Conservation (phyloP, 2,888 invertebrate species). For the Aproaerema taeniolella region DNA sequence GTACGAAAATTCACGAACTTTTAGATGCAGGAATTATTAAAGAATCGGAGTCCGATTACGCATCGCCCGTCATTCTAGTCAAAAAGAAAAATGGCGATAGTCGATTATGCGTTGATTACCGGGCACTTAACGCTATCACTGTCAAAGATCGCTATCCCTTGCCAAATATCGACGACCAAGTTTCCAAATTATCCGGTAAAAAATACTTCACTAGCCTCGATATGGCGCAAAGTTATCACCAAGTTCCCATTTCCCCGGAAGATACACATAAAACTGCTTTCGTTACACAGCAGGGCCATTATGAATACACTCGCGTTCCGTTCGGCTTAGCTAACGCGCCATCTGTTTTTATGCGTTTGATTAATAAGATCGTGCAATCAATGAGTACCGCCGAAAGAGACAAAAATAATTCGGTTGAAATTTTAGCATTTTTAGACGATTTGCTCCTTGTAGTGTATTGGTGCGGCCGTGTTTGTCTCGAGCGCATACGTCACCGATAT, state of each 20-base stretch:
- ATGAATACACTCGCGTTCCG: conserved; percentile 13
- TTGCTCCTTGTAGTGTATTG: no score
- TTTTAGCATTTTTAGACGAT: conserved; percentile 19
- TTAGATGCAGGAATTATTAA: no score
- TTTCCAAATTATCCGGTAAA: conserved; percentile 11
- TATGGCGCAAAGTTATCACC: conserved; percentile 12
- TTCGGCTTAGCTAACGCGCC: conserved; percentile 11
- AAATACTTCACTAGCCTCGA: conserved; percentile 11
- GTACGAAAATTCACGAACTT: no score
- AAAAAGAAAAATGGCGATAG: conserved; percentile 7
- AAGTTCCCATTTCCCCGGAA: conserved; percentile 5
- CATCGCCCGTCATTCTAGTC: conserved; percentile 20
- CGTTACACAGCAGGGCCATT: conserved; percentile 9
- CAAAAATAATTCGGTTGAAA: neutral
- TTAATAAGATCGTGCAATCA: conserved; percentile 13
- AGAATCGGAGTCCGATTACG: conserved; percentile 21
- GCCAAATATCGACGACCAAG: conserved; percentile 13
- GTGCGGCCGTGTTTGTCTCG: no score
- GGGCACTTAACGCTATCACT: conserved; percentile 7
- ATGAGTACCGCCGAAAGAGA: neutral
- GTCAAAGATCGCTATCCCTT: conserved; percentile 12
- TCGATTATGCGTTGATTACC: conserved; percentile 5
- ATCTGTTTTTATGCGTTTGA: conserved; percentile 13
- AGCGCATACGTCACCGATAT: no score
- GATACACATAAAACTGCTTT: conserved; percentile 12